These are phyloP conservation scores for Lucilia sericata DNA, from an alignment of 1,140 invertebrate genomes.

Conservation along the genomic window DNA sequence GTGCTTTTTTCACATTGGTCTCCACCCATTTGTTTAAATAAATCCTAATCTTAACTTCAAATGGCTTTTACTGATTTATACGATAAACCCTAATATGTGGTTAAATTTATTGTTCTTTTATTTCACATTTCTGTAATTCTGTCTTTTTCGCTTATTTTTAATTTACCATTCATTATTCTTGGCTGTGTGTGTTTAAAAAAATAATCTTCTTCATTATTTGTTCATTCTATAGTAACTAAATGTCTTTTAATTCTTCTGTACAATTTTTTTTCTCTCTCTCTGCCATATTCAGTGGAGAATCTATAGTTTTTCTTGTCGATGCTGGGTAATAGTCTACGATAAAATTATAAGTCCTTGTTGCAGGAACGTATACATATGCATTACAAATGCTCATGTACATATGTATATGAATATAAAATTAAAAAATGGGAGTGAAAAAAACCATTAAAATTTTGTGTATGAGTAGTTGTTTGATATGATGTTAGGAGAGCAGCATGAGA, in stretches of 20 bases:
- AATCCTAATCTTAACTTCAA: constrained; percentile 1
- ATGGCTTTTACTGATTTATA: constrained; percentile 5
- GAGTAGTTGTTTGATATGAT: not conserved
- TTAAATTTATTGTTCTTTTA: constrained; percentile 5
- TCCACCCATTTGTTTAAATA: not conserved
- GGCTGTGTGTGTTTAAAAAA: constrained; percentile 24
- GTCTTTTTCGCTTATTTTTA: not conserved
- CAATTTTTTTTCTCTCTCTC: too few species aligned
- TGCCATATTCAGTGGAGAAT: constrained; percentile 1
- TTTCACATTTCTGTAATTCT: not conserved
- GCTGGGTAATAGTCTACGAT: not conserved
- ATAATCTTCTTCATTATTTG: constrained; percentile 42
- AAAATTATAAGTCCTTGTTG: not conserved
- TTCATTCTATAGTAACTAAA: constrained; percentile 34
- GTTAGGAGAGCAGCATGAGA: not conserved
- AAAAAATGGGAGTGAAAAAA: not conserved
- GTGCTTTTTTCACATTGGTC: not conserved
- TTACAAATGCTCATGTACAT: not conserved
- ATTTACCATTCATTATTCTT: constrained; percentile 33
- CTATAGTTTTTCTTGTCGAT: not conserved
- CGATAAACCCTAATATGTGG: constrained; percentile 5
- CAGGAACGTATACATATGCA: too few species aligned
- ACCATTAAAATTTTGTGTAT: not conserved
- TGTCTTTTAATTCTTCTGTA: constrained; percentile 32
- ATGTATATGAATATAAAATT: not conserved